Base-by-base conservation (phyloP, 92 coral and sea anemone species). In the Phymanthus crucifer region DNA sequence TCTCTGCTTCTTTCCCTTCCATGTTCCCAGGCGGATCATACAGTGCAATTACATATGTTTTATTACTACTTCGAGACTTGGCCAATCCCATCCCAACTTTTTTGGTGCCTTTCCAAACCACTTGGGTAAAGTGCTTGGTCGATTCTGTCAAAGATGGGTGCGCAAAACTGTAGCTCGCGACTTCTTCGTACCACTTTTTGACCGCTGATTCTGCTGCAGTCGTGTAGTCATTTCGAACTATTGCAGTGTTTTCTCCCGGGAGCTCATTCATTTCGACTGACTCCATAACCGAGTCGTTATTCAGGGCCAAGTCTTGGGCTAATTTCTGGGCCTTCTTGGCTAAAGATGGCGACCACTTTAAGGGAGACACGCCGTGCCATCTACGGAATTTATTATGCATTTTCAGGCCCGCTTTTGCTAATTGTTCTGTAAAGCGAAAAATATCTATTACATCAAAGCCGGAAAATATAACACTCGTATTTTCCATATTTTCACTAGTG, bases 11-110 rank as follows among this genome's bases (percentile, higher is more conserved):
- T 36, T 81, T 66, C 3, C 79, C 72, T 61, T 84, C 85, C 3
- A 73, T 77, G 57, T 92, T 90, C 19, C 97, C 97, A 36, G 97
- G 94, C 6, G 97, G 97, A 37, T 84, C 91, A 40, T 92, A 92
- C 31, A 92, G 83, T 19, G 97, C 97, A 14, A 92, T 93, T 26
- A 92, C 97, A 76, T 80, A 83, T 11, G 89, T 87, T 32, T 82
- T 81, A 43, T 87, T 78, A 61, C 83, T 83, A 31, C 66, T 88
- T 18, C 33, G 66, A 29, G 84, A 85, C 77, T 78, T 87, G 11
- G 91, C 91, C 35, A 84, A 83, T 18, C 94, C 97, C 64, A 92
- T 90, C 8, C 97, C 97, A 31, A 87, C 80, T 61, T 70, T 76
- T 48, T 87, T 92, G 14, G 97, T 90, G 0, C 77, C 88, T 80